These are phyloP conservation scores for Labeo rohita DNA, from an alignment of 2,113 vertebrate species.

Conservation along the genomic window DNA sequence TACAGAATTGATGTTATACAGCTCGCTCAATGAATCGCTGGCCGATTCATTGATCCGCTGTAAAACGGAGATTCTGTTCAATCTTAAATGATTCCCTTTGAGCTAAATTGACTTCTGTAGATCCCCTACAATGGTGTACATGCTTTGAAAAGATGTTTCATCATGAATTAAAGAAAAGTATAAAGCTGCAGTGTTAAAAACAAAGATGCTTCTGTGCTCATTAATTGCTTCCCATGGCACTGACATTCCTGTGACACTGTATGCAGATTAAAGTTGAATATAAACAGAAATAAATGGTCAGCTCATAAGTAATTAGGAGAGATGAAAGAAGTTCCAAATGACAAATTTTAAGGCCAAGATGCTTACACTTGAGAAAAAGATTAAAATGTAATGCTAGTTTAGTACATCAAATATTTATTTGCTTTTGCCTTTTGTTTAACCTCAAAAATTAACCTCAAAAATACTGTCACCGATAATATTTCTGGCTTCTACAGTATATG, in stretches of 20 bases:
- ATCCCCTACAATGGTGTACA: not conserved
- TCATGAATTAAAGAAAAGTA: not conserved
- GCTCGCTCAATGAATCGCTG: too few relatives aligned
- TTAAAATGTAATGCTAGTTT: not conserved
- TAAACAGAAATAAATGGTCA: constrained; percentile 2
- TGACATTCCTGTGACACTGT: not conserved
- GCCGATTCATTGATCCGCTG: too few relatives aligned
- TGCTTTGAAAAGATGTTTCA: not conserved
- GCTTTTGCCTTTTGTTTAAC: not conserved
- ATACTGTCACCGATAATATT: not conserved
- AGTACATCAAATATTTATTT: not conserved
- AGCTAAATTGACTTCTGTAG: too few relatives aligned
- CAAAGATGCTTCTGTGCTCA: not conserved
- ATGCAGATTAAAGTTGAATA: constrained; percentile 3
- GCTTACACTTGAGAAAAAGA: not conserved
- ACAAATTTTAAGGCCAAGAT: not conserved
- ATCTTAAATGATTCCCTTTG: too few relatives aligned
- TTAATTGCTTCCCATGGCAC: not conserved
- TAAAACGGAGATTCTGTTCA: too few relatives aligned
- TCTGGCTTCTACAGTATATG: too few relatives aligned
- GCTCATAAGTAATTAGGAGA: constrained; percentile 1
- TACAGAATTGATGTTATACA: too few relatives aligned
- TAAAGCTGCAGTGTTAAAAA: constrained; percentile 13
- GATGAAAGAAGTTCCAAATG: constrained; percentile 6
- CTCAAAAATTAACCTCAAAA: not conserved